These are phyloP conservation scores for Onthophagus sagittarius DNA, from an alignment of 2,888 invertebrate species.

Conservation along the genomic window DNA sequence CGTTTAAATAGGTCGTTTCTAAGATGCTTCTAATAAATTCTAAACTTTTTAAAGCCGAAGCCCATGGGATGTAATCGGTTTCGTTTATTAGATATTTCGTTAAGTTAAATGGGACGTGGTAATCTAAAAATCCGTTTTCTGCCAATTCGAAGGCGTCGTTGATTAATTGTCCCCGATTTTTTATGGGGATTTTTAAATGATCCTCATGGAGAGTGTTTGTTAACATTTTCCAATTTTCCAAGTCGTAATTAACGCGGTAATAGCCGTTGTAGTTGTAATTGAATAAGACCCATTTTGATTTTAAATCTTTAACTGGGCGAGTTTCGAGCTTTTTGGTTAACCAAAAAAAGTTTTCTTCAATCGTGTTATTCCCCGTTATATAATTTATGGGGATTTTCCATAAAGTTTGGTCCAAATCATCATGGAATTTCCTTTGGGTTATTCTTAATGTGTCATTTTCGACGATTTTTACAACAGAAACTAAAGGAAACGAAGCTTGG, in stretches of 20 bases:
- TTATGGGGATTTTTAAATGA: constrained; percentile 52
- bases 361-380: constrained; percentile 36
- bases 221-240: constrained; percentile 56
- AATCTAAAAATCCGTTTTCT: constrained; percentile 55
- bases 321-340: constrained; percentile 16
- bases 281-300: constrained; percentile 56
- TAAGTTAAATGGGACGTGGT: constrained; percentile 59
- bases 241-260: constrained; percentile 62
- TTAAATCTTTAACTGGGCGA: constrained; percentile 13
- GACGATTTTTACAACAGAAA: constrained; percentile 57
- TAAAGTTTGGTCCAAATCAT: constrained; percentile 32
- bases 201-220: constrained; percentile 46
- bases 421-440: constrained; percentile 50
- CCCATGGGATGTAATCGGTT: constrained; percentile 66
- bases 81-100: constrained; percentile 61
- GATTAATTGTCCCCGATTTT: constrained; percentile 66
- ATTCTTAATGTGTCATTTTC: constrained; percentile 47
- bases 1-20: constrained; percentile 51
- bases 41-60: constrained; percentile 56
- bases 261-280: constrained; percentile 61
- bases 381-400: constrained; percentile 64
- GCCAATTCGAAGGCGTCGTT: constrained; percentile 70
- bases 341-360: constrained; percentile 22
- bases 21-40: constrained; percentile 52
- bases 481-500: constrained; percentile 66